Evolutionary conservation across 2,113 vertebrate species (phyloP).

Genomic region (Petrocephalus zakoni): DNA sequence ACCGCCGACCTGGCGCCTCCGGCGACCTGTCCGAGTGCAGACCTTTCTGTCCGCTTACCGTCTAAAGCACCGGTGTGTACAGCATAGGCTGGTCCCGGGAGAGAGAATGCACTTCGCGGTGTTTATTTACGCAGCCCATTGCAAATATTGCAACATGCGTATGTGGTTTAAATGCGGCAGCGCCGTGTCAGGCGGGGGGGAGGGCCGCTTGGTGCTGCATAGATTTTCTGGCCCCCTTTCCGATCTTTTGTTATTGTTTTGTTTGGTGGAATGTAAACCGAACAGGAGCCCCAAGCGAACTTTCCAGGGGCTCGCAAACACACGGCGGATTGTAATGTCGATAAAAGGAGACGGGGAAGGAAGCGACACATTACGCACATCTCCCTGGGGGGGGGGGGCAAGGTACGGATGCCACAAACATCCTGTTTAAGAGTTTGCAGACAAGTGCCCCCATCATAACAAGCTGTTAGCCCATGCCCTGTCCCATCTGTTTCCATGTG

Average conservation of each 20-base stretch:
- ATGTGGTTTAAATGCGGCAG: slow-evolving; percentile 12
- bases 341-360: slow-evolving; percentile 15
- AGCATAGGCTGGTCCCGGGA: background rate
- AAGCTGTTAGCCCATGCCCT: background rate
- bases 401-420: background rate
- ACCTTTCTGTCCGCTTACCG: background rate
- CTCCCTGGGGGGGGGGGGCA: background rate
- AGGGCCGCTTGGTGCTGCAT: background rate
- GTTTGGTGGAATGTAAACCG: slow-evolving; percentile 21
- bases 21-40: background rate
- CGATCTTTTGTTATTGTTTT: slow-evolving; percentile 19
- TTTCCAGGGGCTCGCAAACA: slow-evolving; percentile 30
- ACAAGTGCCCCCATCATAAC: background rate
- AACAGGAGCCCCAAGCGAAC: slow-evolving; percentile 8
- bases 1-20: background rate
- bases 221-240: slow-evolving; percentile 1
- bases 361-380: slow-evolving; percentile 3
- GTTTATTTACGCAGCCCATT: slow-evolving; percentile 12
- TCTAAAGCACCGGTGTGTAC: background rate
- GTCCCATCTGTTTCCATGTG: background rate
- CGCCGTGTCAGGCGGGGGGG: background rate
- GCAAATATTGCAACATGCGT: slow-evolving; percentile 13
- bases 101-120: background rate
- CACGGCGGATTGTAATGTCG: background rate
- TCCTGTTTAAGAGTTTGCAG: slow-evolving; percentile 1